Conservation (phyloP, 2,797 vertebrate genomes). For the Oreortyx pictus region DNA sequence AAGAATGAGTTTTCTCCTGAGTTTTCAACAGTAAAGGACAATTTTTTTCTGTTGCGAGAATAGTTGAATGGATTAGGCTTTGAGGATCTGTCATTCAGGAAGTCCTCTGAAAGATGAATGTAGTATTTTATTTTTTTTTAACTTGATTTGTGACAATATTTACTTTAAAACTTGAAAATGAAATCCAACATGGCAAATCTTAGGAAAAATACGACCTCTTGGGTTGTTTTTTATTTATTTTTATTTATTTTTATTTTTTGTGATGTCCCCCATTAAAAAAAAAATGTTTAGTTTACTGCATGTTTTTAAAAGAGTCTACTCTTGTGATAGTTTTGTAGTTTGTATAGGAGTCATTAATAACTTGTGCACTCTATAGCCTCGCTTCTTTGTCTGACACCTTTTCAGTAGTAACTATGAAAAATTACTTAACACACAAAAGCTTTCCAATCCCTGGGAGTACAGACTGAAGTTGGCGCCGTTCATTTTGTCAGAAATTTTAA, state of each 20-base stretch:
- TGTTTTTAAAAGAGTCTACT: neutral
- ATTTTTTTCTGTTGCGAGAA: neutral
- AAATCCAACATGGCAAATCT: neutral
- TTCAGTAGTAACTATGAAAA: slow-evolving; percentile 20
- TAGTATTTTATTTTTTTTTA: neutral
- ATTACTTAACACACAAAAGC: neutral
- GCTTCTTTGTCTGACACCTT: slow-evolving; percentile 15
- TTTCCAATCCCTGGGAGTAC: neutral
- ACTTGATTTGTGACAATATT: neutral
- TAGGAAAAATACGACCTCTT: neutral
- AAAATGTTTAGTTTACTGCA: neutral
- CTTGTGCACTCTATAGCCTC: neutral
- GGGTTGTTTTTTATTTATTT: no score
- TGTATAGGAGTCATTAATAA: slow-evolving; percentile 36
- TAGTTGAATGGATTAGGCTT: neutral
- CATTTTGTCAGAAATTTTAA: slow-evolving; percentile 40
- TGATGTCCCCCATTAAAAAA: neutral
- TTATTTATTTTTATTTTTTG: neutral
- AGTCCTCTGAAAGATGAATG: neutral
- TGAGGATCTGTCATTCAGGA: neutral
- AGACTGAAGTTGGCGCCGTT: slow-evolving; percentile 8
- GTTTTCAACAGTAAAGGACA: neutral
- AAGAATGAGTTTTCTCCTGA: neutral
- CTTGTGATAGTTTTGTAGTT: slow-evolving; percentile 11
- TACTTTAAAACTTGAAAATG: neutral